Conservation (phyloP, 2,888 invertebrate genomes). For the Drosophila testacea region DNA sequence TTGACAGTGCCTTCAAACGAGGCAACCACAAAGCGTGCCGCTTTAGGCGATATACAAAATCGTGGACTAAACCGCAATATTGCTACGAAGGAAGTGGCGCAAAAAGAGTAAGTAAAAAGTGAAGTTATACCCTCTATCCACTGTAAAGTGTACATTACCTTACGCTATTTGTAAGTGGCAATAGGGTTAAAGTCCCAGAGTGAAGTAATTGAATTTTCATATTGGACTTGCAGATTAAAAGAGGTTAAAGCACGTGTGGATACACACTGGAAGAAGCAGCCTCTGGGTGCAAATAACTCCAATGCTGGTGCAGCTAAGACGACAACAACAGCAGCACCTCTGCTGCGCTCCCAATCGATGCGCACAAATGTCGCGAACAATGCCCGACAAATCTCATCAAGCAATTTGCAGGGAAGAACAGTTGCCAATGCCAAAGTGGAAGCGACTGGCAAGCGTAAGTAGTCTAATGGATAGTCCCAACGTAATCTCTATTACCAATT, state of each 20-base stretch:
- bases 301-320: slow-evolving; percentile 9
- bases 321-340: slow-evolving; percentile 12
- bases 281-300: slow-evolving; percentile 41
- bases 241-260: slow-evolving; percentile 84
- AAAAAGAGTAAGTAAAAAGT: slow-evolving; percentile 78
- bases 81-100: slow-evolving; percentile 71
- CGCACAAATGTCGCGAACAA: slow-evolving; percentile 53
- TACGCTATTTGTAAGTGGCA: no score
- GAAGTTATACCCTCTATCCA: not conserved
- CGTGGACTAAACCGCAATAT: slow-evolving; percentile 83
- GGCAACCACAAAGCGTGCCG: slow-evolving; percentile 84
- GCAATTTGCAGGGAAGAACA: slow-evolving; percentile 32
- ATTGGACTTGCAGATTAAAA: slow-evolving; percentile 58
- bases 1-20: slow-evolving; percentile 71
- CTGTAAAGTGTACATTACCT: no score
- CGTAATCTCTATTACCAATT: slow-evolving; percentile 1
- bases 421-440: slow-evolving; percentile 72
- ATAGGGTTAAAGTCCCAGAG: not conserved
- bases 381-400: slow-evolving; percentile 45
- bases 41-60: slow-evolving; percentile 86
- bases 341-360: slow-evolving; percentile 79
- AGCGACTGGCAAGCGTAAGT: slow-evolving; percentile 54
- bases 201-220: not conserved
- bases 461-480: not conserved
- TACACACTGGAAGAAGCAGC: slow-evolving; percentile 82